Base-by-base conservation (phyloP, 2,888 invertebrate species). In the Arge pagana region DNA sequence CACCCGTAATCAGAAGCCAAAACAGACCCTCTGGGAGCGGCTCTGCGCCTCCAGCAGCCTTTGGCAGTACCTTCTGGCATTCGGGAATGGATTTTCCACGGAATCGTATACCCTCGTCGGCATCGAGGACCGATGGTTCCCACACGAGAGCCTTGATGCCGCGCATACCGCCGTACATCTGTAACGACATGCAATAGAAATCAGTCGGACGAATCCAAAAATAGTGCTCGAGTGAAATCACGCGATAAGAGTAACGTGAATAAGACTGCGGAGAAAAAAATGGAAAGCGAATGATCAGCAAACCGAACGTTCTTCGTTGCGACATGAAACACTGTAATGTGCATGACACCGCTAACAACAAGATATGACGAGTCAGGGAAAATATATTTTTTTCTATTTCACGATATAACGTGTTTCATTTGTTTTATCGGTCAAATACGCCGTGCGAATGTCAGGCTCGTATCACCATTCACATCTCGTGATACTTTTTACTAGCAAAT, bases 101-200 rank as follows among this genome's bases (percentile, higher is more conserved):
- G 84, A 96, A 97, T 58, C 94, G 82, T 78, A 97, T 96, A 59
- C 96, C 96, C 77, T 96, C 96, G 57, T 96, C 95, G 1, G 96
- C 85, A 75, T 97, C 96, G 62, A 96, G 80, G 23, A 96, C 93
- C 10, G 96, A 96, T 1, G 96, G 95, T 78, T 96, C 96, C 79
- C 93, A 94, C 2, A 96, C 92, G 54, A 97, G 80, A 59, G 93
- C 95, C 76, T 93, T 94, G 80, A 96, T 95, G 28, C 95, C 94
- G 70, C 96, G 83, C 96, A 96, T 97, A 43, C 96, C 96, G 64
- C 96, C 95, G 79, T 96, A 89, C 87, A 88, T 88, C 88, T 88
- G 71, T 3, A n/a, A n/a, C n/a, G n/a, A n/a, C n/a, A n/a, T n/a
- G n/a, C n/a, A 15, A n/a, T n/a, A n/a, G n/a, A 33, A 37, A 7